Evolutionary conservation across 2,888 invertebrate species (phyloP).

Genomic region (Morpho helenor): DNA sequence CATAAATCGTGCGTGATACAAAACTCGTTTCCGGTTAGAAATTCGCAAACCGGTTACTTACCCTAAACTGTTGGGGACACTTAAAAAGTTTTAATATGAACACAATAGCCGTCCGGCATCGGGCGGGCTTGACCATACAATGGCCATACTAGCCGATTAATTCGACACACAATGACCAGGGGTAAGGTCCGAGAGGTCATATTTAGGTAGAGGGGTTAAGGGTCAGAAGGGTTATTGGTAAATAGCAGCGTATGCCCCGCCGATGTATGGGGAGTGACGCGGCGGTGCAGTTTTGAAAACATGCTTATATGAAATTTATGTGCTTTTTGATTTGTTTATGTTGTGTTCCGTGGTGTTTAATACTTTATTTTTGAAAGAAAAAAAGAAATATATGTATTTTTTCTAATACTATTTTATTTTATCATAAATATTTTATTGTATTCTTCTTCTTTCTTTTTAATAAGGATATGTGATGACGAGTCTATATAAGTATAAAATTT

Average conservation of each 20-base stretch:
- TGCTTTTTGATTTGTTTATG: constrained; percentile 32
- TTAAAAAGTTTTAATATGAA: constrained; percentile 69
- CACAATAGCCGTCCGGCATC: constrained; percentile 55
- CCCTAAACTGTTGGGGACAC: constrained; percentile 54
- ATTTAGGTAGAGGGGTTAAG: constrained; percentile 75
- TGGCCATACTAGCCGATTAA: constrained; percentile 71
- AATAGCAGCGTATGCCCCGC: constrained; percentile 56
- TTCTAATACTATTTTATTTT: no score
- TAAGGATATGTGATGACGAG: no score
- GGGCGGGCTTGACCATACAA: constrained; percentile 68
- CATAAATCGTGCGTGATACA: constrained; percentile 23
- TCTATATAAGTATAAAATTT: no score
- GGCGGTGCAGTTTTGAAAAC: constrained; percentile 55
- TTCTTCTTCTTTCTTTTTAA: no score
- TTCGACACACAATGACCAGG: constrained; percentile 66
- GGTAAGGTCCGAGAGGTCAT: constrained; percentile 68
- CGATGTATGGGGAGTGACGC: constrained; percentile 64
- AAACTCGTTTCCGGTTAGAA: constrained; percentile 29
- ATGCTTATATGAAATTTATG: constrained; percentile 65
- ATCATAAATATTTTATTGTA: no score
- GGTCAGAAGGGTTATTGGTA: constrained; percentile 70
- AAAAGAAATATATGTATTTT: no score
- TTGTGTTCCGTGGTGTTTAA: no score
- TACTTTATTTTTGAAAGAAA: no score
- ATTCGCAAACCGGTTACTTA: constrained; percentile 44